phyloP scores from a whole-genome alignment of 1,140 invertebrate species.

The Thaumatotibia leucotreta region DNA sequence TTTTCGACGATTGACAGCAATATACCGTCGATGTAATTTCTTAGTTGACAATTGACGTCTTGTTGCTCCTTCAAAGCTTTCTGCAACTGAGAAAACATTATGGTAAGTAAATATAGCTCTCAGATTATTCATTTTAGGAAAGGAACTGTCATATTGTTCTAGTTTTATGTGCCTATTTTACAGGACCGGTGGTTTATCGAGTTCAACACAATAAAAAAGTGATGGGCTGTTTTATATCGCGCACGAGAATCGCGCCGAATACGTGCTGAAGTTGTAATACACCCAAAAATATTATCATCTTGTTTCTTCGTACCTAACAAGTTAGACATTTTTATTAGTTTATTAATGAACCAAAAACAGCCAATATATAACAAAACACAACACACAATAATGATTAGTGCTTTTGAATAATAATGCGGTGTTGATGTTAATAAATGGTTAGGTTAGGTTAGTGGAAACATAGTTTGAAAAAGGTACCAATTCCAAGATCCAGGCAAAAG shows the following conservation, averaged over 20 bases:
- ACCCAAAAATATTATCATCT: too few species aligned
- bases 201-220: too few species aligned
- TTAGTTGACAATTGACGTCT: slow-evolving; percentile 94
- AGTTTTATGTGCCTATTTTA: too few species aligned
- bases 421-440: slow-evolving; percentile 8
- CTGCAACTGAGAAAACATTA: slow-evolving; percentile 83
- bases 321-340: too few species aligned
- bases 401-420: background rate
- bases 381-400: background rate
- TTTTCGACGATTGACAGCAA: slow-evolving; percentile 96
- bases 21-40: slow-evolving; percentile 95
- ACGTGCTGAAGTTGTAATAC: too few species aligned
- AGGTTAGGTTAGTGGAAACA: slow-evolving; percentile 26
- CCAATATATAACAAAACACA: background rate
- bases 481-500: slow-evolving; percentile 21
- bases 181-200: too few species aligned
- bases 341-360: too few species aligned
- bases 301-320: too few species aligned
- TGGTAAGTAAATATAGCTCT: background rate
- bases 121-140: background rate
- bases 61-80: slow-evolving; percentile 94
- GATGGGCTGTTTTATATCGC: too few species aligned
- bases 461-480: slow-evolving; percentile 64
- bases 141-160: background rate
- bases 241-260: too few species aligned